Evolutionary conservation across 2,113 vertebrate genomes (phyloP), one percentile per base, ranked within the genome.

Genomic region (Phycodurus eques): DNA sequence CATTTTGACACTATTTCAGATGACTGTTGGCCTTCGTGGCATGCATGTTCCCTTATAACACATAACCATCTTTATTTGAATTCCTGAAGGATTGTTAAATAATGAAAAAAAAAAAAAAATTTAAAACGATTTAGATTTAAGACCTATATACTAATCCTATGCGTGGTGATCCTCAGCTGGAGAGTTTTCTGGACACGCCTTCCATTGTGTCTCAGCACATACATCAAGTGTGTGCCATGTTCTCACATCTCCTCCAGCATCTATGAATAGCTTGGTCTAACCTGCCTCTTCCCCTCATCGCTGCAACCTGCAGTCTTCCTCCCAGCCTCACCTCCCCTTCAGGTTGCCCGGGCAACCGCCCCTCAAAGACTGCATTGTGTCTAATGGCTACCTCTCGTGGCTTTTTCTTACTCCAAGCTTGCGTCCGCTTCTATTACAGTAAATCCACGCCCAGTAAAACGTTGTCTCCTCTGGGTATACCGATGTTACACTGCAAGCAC

Each of bases 281-380:
- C 59, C 60, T 73, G 79, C 54, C 76, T 76, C 67, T 70, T 20
- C 35, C 63, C 79, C 72, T 82, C 71, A 15, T 67, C 75, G 79
- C 74, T 83, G 67, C 79, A 81, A 80, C 84, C 73, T 73, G 70
- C 78, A 74, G 82, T 87, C 87, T 88, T 70, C 81, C 88, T 90
- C 82, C 77, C 75, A 90, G 89, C 83, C 70, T 91, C 88, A 92
- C 90, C 90, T 93, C 85, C 54, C 83, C 77, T 39, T 84, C 87
- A 77, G 69, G 92, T 93, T 93, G 85, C 91, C 93, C 88, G 90
- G 92, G 93, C 90, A 93, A 93, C 93, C 73, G 87, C 72, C 85
- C 85, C 89, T 88, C 86, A 86, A 92, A 88, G 88, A 86, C 91
- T 77, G 76, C 79, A 84, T 83, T 87, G 89, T 90, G 91, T 91